A percentile compares a stretch with the other conserved stretches of the same genome.
Evolutionary conservation across 2,888 invertebrate genomes (phyloP).

Genomic region (Elmis aenea): DNA sequence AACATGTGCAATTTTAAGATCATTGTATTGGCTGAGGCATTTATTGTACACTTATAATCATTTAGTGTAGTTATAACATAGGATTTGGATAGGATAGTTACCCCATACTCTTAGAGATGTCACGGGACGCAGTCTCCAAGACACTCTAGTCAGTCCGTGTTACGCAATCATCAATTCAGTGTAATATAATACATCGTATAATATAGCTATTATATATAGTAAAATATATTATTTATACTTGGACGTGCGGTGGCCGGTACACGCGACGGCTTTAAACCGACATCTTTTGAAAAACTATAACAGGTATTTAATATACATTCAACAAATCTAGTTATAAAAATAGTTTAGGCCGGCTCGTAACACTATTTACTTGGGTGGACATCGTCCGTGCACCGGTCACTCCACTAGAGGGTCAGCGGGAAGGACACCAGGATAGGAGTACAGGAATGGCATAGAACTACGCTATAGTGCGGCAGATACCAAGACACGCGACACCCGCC

Average conservation of each 20-base stretch:
- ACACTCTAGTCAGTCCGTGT: constrained; percentile 18
- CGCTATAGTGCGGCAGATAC: constrained; percentile 31
- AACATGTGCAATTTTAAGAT: constrained; percentile 36
- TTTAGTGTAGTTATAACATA: constrained; percentile 44
- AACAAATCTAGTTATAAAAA: constrained; percentile 44
- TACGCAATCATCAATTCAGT: constrained; percentile 22
- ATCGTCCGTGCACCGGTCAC: constrained; percentile 25
- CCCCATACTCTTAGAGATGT: constrained; percentile 42
- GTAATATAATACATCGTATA: constrained; percentile 30
- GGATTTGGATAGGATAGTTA: constrained; percentile 41
- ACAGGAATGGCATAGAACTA: constrained; percentile 33
- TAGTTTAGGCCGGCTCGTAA: constrained; percentile 44
- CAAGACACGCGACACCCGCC: neutral
- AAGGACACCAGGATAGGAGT: constrained; percentile 25
- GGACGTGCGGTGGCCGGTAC: constrained; percentile 13
- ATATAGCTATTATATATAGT: constrained; percentile 38
- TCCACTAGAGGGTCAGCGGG: constrained; percentile 24
- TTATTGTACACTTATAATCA: constrained; percentile 49
- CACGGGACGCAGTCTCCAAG: constrained; percentile 26
- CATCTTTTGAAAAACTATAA: constrained; percentile 35
- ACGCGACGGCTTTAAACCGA: constrained; percentile 18
- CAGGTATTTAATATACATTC: constrained; percentile 39
- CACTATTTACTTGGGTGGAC: constrained; percentile 28
- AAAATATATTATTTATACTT: constrained; percentile 45
- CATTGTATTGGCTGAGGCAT: constrained; percentile 49